Evolutionary conservation across 1,140 invertebrate genomes (phyloP).

Genomic region (Brachionus manjavacas): DNA sequence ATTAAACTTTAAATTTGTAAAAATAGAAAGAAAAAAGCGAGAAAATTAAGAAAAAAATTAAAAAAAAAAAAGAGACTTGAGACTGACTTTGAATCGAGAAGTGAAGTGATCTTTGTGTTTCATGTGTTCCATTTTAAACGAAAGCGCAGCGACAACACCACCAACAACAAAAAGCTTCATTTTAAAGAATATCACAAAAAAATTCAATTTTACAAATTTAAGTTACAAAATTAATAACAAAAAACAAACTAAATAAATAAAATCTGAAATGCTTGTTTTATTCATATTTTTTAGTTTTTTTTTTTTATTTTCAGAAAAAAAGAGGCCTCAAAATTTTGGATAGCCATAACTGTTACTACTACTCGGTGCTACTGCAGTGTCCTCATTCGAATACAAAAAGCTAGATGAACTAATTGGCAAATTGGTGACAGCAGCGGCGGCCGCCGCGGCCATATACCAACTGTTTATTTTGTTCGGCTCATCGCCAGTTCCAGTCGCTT

Average conservation of each 20-base stretch:
- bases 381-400: constrained; percentile 27
- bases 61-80: background rate
- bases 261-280: constrained; percentile 29
- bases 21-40: background rate
- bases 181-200: background rate
- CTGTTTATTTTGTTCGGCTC: constrained; percentile 22
- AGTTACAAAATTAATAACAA: background rate
- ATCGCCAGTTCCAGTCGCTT: background rate
- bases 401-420: background rate
- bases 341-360: constrained; percentile 39
- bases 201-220: constrained; percentile 11
- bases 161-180: background rate
- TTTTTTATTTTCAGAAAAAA: too few relatives aligned
- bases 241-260: background rate
- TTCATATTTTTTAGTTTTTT: background rate
- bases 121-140: background rate
- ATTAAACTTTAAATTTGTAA: constrained; percentile 22
- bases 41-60: background rate
- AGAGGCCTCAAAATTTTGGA: constrained; percentile 2
- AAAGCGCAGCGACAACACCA: background rate
- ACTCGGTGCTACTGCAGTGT: background rate
- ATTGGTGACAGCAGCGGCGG: constrained; percentile 7
- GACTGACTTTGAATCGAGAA: background rate
- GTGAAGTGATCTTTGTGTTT: background rate
- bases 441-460: constrained; percentile 36